phyloP scores from a whole-genome alignment of 2,797 vertebrate genomes.

The Amblyraja radiata region DNA sequence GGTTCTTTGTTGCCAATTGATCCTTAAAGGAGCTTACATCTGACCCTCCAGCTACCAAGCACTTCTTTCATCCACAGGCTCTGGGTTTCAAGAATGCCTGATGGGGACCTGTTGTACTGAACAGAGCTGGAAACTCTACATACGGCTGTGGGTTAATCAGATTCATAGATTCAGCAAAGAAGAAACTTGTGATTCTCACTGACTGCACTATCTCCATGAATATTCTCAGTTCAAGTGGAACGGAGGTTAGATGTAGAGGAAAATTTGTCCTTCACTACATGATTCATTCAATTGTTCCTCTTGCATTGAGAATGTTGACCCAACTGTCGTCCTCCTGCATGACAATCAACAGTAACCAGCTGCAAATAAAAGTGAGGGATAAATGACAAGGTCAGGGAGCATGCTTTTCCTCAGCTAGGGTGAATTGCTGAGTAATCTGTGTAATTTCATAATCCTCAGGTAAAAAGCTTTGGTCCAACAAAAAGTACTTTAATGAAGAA shows the following conservation, averaged over 20 bases:
- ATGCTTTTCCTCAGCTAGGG: not conserved
- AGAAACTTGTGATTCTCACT: not conserved
- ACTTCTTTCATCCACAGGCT: not conserved
- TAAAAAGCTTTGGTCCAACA: not conserved
- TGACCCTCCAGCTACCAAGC: not conserved
- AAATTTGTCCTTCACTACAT: not conserved
- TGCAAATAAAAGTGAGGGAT: not conserved
- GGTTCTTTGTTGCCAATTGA: conserved; percentile 18
- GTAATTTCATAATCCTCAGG: not conserved
- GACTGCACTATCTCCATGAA: not conserved
- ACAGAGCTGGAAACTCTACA: not conserved
- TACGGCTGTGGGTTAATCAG: not conserved
- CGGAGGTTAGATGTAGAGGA: not conserved
- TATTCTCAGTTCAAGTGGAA: not conserved
- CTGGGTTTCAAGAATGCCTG: not conserved
- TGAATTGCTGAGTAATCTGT: not conserved
- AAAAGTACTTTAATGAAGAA: not conserved
- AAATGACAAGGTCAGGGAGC: not conserved
- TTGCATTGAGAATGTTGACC: not conserved
- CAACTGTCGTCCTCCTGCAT: not conserved
- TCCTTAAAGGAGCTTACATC: not conserved
- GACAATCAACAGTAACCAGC: not conserved
- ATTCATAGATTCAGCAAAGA: not conserved
- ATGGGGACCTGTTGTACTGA: not conserved
- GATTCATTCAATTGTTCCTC: not conserved